Conservation (phyloP, 2,113 vertebrate species). For the Rhynchopsitta pachyrhyncha region DNA sequence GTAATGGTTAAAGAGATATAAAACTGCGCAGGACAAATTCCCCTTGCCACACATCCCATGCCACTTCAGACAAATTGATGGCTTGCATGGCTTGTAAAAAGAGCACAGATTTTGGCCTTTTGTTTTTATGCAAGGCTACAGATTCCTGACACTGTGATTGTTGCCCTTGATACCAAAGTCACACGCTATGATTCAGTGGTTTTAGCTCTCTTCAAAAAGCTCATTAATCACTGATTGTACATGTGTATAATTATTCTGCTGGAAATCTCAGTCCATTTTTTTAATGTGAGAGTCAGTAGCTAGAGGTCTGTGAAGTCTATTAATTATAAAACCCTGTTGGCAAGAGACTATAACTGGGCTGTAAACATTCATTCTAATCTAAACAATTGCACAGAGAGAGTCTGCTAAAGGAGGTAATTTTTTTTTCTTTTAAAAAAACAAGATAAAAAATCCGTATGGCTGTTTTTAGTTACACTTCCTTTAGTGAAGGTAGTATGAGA, state of each 20-base stretch:
- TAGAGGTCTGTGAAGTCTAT: neutral
- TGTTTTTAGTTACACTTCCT: neutral
- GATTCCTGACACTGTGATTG: neutral
- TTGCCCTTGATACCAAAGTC: constrained; percentile 31
- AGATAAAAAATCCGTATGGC: neutral
- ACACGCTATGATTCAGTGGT: neutral
- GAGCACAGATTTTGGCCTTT: neutral
- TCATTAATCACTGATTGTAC: constrained; percentile 15
- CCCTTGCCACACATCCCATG: neutral
- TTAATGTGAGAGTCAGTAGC: constrained; percentile 13
- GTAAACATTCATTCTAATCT: neutral
- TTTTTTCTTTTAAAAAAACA: neutral
- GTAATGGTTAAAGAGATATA: neutral
- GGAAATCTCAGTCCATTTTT: constrained; percentile 30
- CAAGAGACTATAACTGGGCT: neutral
- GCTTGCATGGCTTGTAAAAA: neutral
- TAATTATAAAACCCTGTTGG: neutral
- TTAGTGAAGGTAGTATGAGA: neutral
- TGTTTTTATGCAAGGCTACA: constrained; percentile 29
- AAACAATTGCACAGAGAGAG: neutral
- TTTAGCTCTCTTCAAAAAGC: constrained; percentile 24
- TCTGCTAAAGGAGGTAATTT: neutral
- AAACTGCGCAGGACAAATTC: neutral
- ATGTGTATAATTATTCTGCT: constrained; percentile 36
- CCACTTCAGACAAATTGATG: neutral